Evolutionary conservation across 2,888 invertebrate species (phyloP).

Genomic region (Esperia sulphurella): DNA sequence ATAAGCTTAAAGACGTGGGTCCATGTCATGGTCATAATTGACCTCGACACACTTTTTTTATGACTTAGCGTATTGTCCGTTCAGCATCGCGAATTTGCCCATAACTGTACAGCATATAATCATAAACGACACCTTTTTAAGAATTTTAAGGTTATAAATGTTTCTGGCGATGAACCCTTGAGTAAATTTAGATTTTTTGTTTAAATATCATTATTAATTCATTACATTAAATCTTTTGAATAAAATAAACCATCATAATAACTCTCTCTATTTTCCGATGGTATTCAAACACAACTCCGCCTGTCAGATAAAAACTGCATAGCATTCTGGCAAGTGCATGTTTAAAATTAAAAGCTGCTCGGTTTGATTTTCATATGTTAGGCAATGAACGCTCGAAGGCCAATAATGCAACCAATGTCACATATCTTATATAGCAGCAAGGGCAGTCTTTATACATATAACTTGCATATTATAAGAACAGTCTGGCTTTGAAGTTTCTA

Average conservation of each 20-base stretch:
- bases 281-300: slow-evolving; percentile 17
- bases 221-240: too few species aligned
- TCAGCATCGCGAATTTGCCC: background rate
- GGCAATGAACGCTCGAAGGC: slow-evolving; percentile 35
- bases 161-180: background rate
- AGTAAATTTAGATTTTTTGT: too few species aligned
- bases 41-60: slow-evolving; percentile 27
- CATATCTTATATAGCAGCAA: slow-evolving; percentile 25
- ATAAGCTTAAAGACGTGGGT: slow-evolving; percentile 1
- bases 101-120: background rate
- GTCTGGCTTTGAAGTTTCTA: slow-evolving; percentile 29
- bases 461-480: slow-evolving; percentile 38
- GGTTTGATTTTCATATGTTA: slow-evolving; percentile 47
- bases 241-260: too few species aligned
- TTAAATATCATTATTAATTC: too few species aligned
- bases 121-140: background rate
- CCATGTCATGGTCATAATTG: slow-evolving; percentile 18
- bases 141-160: background rate
- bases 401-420: slow-evolving; percentile 37
- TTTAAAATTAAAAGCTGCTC: slow-evolving; percentile 25
- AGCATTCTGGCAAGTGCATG: slow-evolving; percentile 28
- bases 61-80: slow-evolving; percentile 10
- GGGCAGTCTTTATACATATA: slow-evolving; percentile 33
- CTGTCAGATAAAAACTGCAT: slow-evolving; percentile 11
- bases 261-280: too few species aligned